A percentile compares a stretch with the other conserved stretches of the same genome.
Conservation (phyloP, 1,140 invertebrate genomes). For the Drepana arcuata region DNA sequence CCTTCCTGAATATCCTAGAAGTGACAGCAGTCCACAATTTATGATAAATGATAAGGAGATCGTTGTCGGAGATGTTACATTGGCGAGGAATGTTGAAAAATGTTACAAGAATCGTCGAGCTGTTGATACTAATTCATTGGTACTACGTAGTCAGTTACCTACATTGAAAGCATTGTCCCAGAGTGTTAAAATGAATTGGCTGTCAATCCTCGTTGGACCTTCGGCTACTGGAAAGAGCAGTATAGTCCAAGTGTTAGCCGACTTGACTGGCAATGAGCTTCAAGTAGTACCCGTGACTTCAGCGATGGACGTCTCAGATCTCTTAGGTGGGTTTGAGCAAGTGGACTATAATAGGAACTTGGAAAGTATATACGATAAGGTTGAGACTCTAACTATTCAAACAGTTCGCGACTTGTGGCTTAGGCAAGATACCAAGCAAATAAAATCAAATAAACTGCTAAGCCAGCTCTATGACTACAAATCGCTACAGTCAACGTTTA, state of each 20-base stretch:
- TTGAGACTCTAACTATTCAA: constrained; percentile 43
- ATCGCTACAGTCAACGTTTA: constrained; percentile 18
- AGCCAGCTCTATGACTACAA: constrained; percentile 41
- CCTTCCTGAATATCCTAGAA: constrained; percentile 63
- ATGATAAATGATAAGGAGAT: constrained; percentile 70
- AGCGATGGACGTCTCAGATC: constrained; percentile 95
- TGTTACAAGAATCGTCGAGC: constrained; percentile 48
- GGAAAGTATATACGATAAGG: constrained; percentile 49
- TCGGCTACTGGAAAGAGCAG: constrained; percentile 88
- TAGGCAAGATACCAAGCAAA: constrained; percentile 19
- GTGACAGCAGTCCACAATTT: constrained; percentile 60
- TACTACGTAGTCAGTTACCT: constrained; percentile 79
- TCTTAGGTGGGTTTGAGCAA: constrained; percentile 97
- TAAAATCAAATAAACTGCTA: constrained; percentile 34
- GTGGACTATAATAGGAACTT: constrained; percentile 73
- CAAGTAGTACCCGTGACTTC: constrained; percentile 89
- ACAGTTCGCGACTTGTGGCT: constrained; percentile 41
- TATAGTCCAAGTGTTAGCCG: constrained; percentile 83
- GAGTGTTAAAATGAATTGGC: constrained; percentile 93
- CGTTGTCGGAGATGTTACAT: constrained; percentile 73
- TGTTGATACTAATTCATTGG: constrained; percentile 67
- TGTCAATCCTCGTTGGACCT: constrained; percentile 89
- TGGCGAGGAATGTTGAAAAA: constrained; percentile 61
- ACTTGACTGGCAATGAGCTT: constrained; percentile 81
- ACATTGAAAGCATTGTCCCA: constrained; percentile 83